These are phyloP conservation scores for Megamerina dolium DNA, from an alignment of 2,888 invertebrate species.

Conservation along the genomic window DNA sequence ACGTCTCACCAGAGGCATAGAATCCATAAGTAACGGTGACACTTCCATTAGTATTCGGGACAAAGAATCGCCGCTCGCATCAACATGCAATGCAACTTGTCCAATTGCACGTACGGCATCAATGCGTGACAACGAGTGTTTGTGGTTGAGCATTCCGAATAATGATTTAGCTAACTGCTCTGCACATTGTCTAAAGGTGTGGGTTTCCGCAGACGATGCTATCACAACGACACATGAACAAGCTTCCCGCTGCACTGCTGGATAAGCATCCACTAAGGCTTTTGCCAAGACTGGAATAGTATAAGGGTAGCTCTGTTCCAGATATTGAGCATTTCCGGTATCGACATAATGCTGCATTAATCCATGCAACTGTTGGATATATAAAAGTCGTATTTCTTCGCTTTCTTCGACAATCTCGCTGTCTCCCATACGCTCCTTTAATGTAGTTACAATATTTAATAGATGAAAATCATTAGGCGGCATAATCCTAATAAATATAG, in stretches of 20 bases:
- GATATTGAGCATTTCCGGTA: conserved; percentile 48
- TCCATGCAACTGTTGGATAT: conserved; percentile 60
- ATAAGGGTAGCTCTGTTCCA: conserved; percentile 51
- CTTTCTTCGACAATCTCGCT: conserved; percentile 63
- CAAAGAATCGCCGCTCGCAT: conserved; percentile 64
- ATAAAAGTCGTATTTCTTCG: conserved; percentile 75
- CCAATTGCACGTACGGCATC: conserved; percentile 70
- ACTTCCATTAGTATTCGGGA: conserved; percentile 71
- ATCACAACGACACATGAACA: conserved; percentile 66
- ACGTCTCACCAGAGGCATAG: conserved; percentile 67
- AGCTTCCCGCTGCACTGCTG: conserved; percentile 72
- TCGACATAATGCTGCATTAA: conserved; percentile 62
- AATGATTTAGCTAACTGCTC: conserved; percentile 70
- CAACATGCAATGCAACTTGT: conserved; percentile 52
- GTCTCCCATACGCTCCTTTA: conserved; percentile 71
- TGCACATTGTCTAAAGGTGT: conserved; percentile 69
- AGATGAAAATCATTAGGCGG: conserved; percentile 67
- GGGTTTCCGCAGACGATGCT: conserved; percentile 52
- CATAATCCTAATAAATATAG: conserved; percentile 45
- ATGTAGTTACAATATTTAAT: conserved; percentile 66
- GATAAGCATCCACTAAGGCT: conserved; percentile 70
- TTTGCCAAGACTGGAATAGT: conserved; percentile 65
- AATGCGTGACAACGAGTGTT: conserved; percentile 74
- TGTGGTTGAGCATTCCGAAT: conserved; percentile 67
- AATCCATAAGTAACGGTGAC: conserved; percentile 83